A percentile compares a stretch with the other conserved stretches of the same genome.
These are phyloP conservation scores for Odontocolon sp. DNA, from an alignment of 2,888 invertebrate genomes.

Conservation along the genomic window DNA sequence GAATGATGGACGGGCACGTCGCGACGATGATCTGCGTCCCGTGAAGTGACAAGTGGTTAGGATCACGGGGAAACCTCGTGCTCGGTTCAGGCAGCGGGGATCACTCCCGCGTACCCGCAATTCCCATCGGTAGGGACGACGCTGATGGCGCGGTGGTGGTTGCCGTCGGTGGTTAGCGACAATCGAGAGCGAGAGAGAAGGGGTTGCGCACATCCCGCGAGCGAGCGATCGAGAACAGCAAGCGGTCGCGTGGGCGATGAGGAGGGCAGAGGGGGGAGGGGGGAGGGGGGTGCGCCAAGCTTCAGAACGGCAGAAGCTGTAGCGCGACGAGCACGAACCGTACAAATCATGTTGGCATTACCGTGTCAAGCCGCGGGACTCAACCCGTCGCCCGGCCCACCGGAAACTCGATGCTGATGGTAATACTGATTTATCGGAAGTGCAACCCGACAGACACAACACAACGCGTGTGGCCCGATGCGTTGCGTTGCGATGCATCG, in stretches of 20 bases:
- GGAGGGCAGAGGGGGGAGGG: neutral
- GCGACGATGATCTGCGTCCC: constrained; percentile 79
- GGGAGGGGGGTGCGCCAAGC: constrained; percentile 20
- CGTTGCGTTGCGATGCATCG: constrained; percentile 49
- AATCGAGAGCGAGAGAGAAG: constrained; percentile 34
- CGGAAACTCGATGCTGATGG: constrained; percentile 77
- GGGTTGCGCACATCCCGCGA: constrained; percentile 61
- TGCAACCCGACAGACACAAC: constrained; percentile 63
- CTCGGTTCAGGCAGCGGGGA: constrained; percentile 61
- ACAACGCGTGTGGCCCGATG: constrained; percentile 17
- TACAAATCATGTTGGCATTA: constrained; percentile 81
- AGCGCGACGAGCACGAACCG: constrained; percentile 60
- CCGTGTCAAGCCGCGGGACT: constrained; percentile 77
- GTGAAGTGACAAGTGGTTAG: constrained; percentile 80
- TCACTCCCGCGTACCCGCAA: constrained; percentile 31
- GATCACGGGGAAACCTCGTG: constrained; percentile 76
- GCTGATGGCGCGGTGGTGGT: constrained; percentile 53
- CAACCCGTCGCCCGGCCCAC: constrained; percentile 73
- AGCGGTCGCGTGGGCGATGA: neutral
- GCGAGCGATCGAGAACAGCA: constrained; percentile 23
- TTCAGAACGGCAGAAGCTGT: constrained; percentile 39
- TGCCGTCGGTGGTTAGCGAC: constrained; percentile 61
- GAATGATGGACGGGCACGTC: constrained; percentile 79
- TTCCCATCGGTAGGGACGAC: constrained; percentile 47
- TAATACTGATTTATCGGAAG: constrained; percentile 80